These are phyloP conservation scores for Molossus alvarezi DNA, from an alignment of 2,797 vertebrate species.

Conservation along the genomic window DNA sequence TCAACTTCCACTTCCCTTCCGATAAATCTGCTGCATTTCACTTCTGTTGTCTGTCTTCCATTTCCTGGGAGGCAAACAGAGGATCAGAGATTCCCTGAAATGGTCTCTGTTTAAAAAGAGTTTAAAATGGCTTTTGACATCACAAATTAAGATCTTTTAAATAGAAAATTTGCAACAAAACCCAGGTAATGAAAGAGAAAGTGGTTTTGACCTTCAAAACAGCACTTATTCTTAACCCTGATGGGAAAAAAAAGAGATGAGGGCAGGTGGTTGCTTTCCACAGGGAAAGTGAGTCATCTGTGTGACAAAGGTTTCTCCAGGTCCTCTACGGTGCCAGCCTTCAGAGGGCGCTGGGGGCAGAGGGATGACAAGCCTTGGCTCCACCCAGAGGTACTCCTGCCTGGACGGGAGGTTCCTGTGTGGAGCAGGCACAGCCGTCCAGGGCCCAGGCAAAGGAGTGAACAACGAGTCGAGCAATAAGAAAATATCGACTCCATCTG, in stretches of 20 bases:
- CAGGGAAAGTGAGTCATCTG: neutral
- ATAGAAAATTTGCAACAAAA: constrained; percentile 18
- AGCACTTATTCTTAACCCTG: neutral
- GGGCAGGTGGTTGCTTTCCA: neutral
- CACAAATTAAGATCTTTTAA: constrained; percentile 46
- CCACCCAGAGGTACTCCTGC: neutral
- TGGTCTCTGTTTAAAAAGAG: constrained; percentile 43
- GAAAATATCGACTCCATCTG: neutral
- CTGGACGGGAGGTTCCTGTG: neutral
- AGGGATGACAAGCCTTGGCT: neutral
- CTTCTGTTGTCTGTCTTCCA: constrained; percentile 41
- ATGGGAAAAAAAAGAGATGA: neutral
- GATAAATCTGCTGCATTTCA: neutral
- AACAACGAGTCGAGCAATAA: neutral
- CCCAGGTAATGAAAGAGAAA: constrained; percentile 42
- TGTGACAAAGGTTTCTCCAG: neutral
- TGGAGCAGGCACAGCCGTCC: neutral
- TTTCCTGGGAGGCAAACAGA: constrained; percentile 43
- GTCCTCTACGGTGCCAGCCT: neutral
- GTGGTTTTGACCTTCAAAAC: constrained; percentile 14
- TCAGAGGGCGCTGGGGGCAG: accelerated
- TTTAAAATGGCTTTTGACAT: constrained; percentile 43
- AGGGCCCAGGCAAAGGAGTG: neutral
- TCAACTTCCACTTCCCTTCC: neutral
- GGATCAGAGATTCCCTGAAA: constrained; percentile 44